A percentile compares a stretch with the other conserved stretches of the same genome.
These are phyloP conservation scores for Pseudopleuronectes americanus DNA, from an alignment of 2,797 vertebrate species.

Conservation along the genomic window DNA sequence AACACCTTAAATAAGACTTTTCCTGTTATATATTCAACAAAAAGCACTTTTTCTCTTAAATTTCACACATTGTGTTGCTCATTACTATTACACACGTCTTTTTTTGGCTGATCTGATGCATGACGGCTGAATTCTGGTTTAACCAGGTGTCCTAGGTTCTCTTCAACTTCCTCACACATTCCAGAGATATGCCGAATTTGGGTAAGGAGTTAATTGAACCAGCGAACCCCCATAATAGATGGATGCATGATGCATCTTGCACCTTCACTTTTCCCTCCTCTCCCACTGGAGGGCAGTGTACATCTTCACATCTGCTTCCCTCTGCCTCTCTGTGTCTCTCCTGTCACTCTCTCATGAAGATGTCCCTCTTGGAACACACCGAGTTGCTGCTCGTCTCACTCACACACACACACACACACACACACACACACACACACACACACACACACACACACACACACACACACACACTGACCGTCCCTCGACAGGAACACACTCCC, in stretches of 20 bases:
- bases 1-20: too few species aligned
- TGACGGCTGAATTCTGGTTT: too few species aligned
- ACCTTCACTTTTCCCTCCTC: not conserved
- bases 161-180: too few species aligned
- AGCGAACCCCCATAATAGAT: too few species aligned
- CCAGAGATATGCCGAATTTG: too few species aligned
- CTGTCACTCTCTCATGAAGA: constrained; percentile 13
- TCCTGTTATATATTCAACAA: too few species aligned
- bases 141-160: too few species aligned
- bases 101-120: too few species aligned
- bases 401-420: not conserved
- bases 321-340: not conserved
- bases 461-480: constrained; percentile 3
- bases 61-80: too few species aligned
- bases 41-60: too few species aligned
- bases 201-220: too few species aligned
- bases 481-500: constrained; percentile 6
- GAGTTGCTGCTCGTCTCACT: not conserved
- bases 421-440: not conserved
- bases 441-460: not conserved
- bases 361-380: constrained; percentile 27
- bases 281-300: constrained; percentile 74
- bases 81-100: too few species aligned
- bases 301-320: constrained; percentile 23
- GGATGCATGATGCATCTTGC: not conserved